Evolutionary conservation across 1,140 invertebrate species (phyloP).

Genomic region (Anagrus nilaparvatae): DNA sequence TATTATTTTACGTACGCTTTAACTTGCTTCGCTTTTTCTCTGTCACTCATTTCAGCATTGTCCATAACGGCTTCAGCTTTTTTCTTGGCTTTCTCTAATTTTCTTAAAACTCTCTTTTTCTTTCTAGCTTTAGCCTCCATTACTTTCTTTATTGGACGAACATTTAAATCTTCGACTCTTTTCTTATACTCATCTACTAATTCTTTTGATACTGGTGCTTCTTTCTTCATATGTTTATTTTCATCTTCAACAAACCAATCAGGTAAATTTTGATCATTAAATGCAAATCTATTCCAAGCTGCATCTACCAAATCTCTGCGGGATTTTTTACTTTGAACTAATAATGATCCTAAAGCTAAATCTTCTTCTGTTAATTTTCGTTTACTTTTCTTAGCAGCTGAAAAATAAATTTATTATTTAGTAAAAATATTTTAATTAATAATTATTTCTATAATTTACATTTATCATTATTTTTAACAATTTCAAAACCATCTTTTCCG

Average conservation of each 20-base stretch:
- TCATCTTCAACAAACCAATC: slow-evolving; percentile 97
- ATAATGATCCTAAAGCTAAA: slow-evolving; percentile 74
- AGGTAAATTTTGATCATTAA: slow-evolving; percentile 83
- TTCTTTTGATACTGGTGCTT: slow-evolving; percentile 68
- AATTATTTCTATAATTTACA: slow-evolving; percentile 28
- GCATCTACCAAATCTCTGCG: slow-evolving; percentile 77
- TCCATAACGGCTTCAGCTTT: slow-evolving; percentile 88
- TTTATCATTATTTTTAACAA: slow-evolving; percentile 50
- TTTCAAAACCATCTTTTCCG: slow-evolving; percentile 54
- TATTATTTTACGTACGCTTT: slow-evolving; percentile 56
- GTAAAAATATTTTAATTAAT: background rate
- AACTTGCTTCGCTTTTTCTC: slow-evolving; percentile 87
- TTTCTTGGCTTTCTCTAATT: slow-evolving; percentile 90
- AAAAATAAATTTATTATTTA: slow-evolving; percentile 18
- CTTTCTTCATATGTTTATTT: slow-evolving; percentile 75
- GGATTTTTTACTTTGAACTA: slow-evolving; percentile 76
- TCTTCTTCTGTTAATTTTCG: slow-evolving; percentile 76
- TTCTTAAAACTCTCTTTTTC: slow-evolving; percentile 77
- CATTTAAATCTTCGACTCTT: slow-evolving; percentile 79
- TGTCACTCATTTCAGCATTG: slow-evolving; percentile 76
- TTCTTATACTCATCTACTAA: slow-evolving; percentile 64
- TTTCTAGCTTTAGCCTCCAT: slow-evolving; percentile 96
- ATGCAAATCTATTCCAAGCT: slow-evolving; percentile 83
- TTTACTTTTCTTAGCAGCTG: slow-evolving; percentile 41
- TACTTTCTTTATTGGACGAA: slow-evolving; percentile 94